Percentiles rank a stretch among this genome's conserved stretches.
Evolutionary conservation across 23 tunicate species (phyloP).

Genomic region (Styela clava): DNA sequence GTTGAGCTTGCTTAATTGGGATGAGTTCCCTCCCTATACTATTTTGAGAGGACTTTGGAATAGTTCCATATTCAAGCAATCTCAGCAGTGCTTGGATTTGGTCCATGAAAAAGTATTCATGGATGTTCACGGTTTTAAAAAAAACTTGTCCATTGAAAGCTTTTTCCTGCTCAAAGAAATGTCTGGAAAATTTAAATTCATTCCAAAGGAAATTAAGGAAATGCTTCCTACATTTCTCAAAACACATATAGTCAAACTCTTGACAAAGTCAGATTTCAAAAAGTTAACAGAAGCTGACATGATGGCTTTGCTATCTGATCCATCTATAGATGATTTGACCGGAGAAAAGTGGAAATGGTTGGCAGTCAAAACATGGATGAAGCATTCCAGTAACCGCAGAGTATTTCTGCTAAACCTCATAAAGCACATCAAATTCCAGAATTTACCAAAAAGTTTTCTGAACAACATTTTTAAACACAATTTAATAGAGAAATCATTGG

Average conservation of each 20-base stretch:
- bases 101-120: neutral
- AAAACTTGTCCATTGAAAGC: neutral
- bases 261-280: too few species aligned
- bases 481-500: too few species aligned
- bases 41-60: neutral
- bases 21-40: neutral
- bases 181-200: neutral
- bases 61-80: neutral
- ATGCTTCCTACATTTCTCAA: too few species aligned
- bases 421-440: too few species aligned
- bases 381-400: too few species aligned
- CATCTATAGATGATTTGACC: neutral
- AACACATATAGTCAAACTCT: too few species aligned
- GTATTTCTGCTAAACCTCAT: too few species aligned
- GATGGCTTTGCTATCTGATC: too few species aligned
- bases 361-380: neutral
- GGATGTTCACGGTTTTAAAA: neutral
- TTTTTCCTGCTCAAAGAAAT: too few species aligned
- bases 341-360: neutral
- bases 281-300: too few species aligned
- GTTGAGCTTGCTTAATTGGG: neutral
- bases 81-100: neutral
- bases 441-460: too few species aligned
- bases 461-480: too few species aligned
- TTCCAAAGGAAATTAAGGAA: neutral